Conservation (phyloP, 2,888 invertebrate genomes). For the Drosophila leonis region DNA sequence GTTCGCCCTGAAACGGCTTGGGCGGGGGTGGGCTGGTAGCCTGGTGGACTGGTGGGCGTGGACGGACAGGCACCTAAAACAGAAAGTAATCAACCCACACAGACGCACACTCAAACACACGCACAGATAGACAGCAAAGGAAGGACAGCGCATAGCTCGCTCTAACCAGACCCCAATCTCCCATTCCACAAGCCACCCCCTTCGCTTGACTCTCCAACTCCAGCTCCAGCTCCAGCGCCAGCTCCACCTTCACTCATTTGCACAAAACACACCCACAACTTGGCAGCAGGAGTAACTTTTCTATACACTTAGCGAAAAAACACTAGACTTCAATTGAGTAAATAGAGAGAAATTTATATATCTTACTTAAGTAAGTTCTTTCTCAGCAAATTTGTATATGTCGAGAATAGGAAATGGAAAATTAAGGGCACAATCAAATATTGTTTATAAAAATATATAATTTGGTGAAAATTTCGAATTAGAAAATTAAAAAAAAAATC, state of each 20-base stretch:
- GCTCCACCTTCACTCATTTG: slow-evolving; percentile 65
- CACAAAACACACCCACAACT: slow-evolving; percentile 81
- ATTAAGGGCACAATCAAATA: too few species aligned
- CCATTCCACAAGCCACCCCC: slow-evolving; percentile 8
- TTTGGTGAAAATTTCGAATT: too few species aligned
- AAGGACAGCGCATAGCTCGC: slow-evolving; percentile 26
- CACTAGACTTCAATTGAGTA: neutral
- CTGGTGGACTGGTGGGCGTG: slow-evolving; percentile 29
- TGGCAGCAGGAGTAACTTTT: slow-evolving; percentile 75
- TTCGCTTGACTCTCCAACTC: slow-evolving; percentile 2
- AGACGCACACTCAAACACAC: slow-evolving; percentile 33
- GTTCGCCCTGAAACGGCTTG: slow-evolving; percentile 59
- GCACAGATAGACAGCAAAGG: slow-evolving; percentile 20
- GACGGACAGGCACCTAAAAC: slow-evolving; percentile 74
- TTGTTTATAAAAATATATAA: too few species aligned
- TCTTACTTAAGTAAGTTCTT: too few species aligned
- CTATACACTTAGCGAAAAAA: slow-evolving; percentile 19
- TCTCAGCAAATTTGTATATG: too few species aligned
- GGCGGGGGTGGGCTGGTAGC: slow-evolving; percentile 5
- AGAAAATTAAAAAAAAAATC: too few species aligned
- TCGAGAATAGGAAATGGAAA: too few species aligned
- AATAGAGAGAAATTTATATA: too few species aligned
- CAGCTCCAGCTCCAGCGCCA: neutral
- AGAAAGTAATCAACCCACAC: slow-evolving; percentile 80
- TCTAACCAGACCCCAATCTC: slow-evolving; percentile 4